phyloP scores from a whole-genome alignment of 2,113 vertebrate genomes.

The Alaudala cheleensis region DNA sequence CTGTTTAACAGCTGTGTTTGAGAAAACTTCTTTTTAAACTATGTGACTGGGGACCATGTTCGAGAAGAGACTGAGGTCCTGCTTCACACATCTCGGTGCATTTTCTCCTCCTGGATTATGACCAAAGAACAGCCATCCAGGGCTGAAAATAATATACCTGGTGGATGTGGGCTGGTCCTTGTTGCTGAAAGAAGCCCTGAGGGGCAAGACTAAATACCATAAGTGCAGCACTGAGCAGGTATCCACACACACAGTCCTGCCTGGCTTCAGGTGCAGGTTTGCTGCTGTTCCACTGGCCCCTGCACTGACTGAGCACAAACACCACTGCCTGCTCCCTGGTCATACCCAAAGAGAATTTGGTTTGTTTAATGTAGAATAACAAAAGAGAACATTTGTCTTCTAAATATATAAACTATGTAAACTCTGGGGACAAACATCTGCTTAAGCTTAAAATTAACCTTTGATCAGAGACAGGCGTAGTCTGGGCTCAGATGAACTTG shows the following conservation, averaged over 20 bases:
- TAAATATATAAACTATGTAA: not conserved
- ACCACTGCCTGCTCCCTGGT: not conserved
- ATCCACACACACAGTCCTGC: not conserved
- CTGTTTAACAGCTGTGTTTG: not conserved
- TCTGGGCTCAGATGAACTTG: not conserved
- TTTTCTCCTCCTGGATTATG: not conserved
- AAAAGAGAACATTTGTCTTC: not conserved
- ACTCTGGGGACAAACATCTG: not conserved
- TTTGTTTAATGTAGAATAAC: not conserved
- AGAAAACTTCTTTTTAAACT: not conserved
- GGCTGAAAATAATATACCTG: not conserved
- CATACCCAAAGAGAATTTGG: not conserved
- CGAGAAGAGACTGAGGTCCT: not conserved
- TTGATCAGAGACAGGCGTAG: not conserved
- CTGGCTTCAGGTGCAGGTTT: not conserved
- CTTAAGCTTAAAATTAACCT: slow-evolving; percentile 2
- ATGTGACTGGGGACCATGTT: fast-evolving
- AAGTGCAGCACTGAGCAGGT: not conserved
- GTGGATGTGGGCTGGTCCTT: not conserved
- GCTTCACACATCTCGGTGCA: not conserved
- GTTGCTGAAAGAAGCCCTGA: not conserved
- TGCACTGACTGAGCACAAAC: not conserved
- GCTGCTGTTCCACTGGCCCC: not conserved
- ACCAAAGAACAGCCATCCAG: not conserved
- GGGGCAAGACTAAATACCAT: not conserved